Evolutionary conservation across 1,140 invertebrate species (phyloP).

Genomic region (Diprion similis): DNA sequence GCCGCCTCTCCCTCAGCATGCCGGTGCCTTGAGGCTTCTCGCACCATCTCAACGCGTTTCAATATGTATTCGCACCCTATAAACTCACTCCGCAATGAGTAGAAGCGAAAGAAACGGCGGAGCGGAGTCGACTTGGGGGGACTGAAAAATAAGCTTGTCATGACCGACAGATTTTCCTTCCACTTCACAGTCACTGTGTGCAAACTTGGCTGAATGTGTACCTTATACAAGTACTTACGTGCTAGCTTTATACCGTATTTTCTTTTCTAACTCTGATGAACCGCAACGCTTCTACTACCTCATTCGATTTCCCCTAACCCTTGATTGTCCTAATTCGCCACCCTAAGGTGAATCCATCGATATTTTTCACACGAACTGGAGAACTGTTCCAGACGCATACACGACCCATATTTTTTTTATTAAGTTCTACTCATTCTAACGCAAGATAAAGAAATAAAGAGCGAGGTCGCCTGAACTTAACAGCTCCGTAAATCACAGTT

Average conservation of each 20-base stretch:
- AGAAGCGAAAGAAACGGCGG: neutral
- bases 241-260: no score
- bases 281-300: neutral
- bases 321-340: conserved; percentile 1
- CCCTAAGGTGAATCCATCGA: neutral
- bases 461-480: no score
- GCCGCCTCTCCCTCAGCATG: neutral
- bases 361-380: neutral
- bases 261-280: no score
- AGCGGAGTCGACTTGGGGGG: neutral
- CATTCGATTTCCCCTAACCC: neutral
- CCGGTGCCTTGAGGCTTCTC: neutral
- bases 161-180: no score
- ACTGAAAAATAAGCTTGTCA: neutral
- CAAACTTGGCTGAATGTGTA: no score
- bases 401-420: no score
- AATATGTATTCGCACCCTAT: neutral
- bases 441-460: no score
- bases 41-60: neutral
- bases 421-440: no score
- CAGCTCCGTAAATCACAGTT: no score
- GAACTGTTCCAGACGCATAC: neutral
- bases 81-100: neutral
- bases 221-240: no score
- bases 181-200: no score